phyloP scores from a whole-genome alignment of 2,113 vertebrate species.

The Equus przewalskii region DNA sequence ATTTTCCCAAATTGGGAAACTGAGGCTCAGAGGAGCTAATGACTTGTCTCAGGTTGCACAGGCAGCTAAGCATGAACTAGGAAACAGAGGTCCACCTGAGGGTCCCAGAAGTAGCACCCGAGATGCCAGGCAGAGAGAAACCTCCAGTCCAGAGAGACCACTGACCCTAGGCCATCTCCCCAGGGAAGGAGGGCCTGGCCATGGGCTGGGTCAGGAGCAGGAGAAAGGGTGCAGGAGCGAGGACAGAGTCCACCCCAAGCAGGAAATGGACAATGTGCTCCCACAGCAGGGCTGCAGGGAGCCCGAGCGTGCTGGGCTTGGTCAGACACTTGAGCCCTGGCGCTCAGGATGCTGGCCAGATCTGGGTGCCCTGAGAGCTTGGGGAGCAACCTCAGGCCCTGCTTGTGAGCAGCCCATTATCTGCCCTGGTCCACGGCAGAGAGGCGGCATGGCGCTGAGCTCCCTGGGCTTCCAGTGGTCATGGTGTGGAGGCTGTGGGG shows the following conservation, averaged over 20 bases:
- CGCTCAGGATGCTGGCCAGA: rapidly evolving
- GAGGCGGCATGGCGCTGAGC: rapidly evolving
- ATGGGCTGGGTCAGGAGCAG: background rate
- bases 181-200: background rate
- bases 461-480: rapidly evolving
- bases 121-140: background rate
- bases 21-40: background rate
- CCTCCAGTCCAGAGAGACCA: too few species aligned
- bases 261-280: rapidly evolving
- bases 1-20: background rate
- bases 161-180: rapidly evolving
- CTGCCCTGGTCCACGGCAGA: rapidly evolving
- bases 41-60: background rate
- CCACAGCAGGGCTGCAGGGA: background rate
- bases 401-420: rapidly evolving
- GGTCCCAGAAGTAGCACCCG: background rate
- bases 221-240: background rate
- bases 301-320: rapidly evolving
- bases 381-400: background rate
- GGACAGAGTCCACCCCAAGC: too few species aligned
- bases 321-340: too few species aligned
- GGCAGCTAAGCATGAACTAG: too few species aligned
- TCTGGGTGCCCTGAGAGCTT: rapidly evolving
- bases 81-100: rapidly evolving
- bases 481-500: background rate